Evolutionary conservation across 2,113 vertebrate genomes (phyloP), one percentile per base, ranked within the genome.

Genomic region (Glareola pratincola): DNA sequence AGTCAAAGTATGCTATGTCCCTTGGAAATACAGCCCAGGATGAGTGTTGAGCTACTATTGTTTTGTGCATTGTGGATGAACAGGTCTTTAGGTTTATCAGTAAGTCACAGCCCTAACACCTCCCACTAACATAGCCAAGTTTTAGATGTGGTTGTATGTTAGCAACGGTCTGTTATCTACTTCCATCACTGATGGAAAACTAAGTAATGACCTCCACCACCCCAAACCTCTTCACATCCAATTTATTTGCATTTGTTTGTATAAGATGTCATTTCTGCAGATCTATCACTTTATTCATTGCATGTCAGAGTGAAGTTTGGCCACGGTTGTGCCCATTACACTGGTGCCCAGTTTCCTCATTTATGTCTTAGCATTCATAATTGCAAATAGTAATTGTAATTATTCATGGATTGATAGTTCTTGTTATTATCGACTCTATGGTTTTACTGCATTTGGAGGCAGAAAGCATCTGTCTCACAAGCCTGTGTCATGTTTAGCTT

Each of bases 401-500:
- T 22, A 90, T 62, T 68, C 63, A 68, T 8, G 36, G 51, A 39
- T 32, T 47, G 53, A 37, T 34, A 75, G 5, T 10, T 75, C 51
- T 19, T 48, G n/a, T 36, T 73, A 45, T 62, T 22, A 78, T 36
- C 26, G 15, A 10, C 26, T 39, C 22, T 34, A 57, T 11, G 66
- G 15, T 9, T 75, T 64, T 62, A 51, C 5, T 2, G 1, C 5
- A 19, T 32, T 48, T 68, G 48, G 30, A 60, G 27, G 14, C 30
- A 89, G 34, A 88, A 75, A 62, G 4, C 20, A 24, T 16, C 48
- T 68, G 19, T 73, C 53, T 53, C 12, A 32, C 21, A 41, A 71
- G 23, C 14, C 43, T 48, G 23, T 32, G 24, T 9, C 66, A 32
- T 0, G 1, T 26, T 22, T 4, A 36, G 56, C 12, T 63, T 39